A percentile compares a stretch with the other conserved stretches of the same genome.
phyloP scores from a whole-genome alignment of 2,113 vertebrate genomes.

The Salminus brasiliensis region DNA sequence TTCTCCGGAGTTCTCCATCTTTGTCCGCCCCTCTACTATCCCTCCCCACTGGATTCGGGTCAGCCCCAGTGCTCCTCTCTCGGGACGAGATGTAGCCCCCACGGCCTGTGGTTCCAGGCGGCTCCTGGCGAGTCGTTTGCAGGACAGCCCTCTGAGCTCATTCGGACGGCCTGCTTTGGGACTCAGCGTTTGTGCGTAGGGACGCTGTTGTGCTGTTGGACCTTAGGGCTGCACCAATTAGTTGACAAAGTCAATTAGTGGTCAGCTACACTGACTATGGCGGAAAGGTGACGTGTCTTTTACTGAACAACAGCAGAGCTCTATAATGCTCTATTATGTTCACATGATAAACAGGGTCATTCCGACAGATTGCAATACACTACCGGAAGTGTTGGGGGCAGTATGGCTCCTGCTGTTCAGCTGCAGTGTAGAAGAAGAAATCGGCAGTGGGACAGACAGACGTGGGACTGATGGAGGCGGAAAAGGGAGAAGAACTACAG shows the following conservation, averaged over 20 bases:
- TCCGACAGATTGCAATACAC: not conserved
- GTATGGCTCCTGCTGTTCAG: not conserved
- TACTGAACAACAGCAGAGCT: not conserved
- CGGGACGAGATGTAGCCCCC: conserved; percentile 80
- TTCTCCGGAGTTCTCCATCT: conserved; percentile 56
- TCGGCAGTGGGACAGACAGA: not conserved
- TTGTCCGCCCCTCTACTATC: conserved; percentile 43
- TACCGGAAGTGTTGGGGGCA: not conserved
- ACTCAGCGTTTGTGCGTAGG: conserved; percentile 64
- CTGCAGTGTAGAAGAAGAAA: not conserved
- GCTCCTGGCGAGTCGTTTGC: conserved; percentile 71
- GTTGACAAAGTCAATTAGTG: not conserved
- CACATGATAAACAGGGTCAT: not conserved
- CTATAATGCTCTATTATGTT: not conserved
- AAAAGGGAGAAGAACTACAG: not conserved
- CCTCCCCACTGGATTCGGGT: conserved; percentile 67
- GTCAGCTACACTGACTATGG: not conserved
- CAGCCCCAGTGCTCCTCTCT: conserved; percentile 67
- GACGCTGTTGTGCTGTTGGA: conserved; percentile 54
- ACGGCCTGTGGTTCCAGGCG: conserved; percentile 71
- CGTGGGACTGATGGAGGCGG: not conserved
- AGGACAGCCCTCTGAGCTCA: conserved; percentile 63
- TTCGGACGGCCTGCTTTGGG: conserved; percentile 62
- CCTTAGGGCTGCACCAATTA: not conserved
- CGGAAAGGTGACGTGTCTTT: not conserved